Base-by-base conservation (phyloP, 2,113 vertebrate genomes). In the Empidonax traillii region DNA sequence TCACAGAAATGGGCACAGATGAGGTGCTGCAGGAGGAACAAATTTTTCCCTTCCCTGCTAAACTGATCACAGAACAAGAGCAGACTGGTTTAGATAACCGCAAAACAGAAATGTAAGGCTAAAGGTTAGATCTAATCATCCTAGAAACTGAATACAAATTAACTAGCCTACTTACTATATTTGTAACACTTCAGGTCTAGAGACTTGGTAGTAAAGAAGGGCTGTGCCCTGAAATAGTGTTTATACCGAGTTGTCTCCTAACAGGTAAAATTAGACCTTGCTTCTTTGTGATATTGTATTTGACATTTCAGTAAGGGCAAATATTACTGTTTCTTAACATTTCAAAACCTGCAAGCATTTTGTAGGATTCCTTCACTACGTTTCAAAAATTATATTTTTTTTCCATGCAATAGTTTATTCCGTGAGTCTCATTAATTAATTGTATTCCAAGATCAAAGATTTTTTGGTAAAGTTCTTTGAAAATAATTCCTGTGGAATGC, bases 111-210 rank as follows among this genome's bases (percentile, higher is more conserved):
- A 69, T 24, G 27, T 73, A 91, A 90, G 53, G 67, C 63, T 90
- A 95, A 92, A 90, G 75, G 67, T 85, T 90, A 46, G n/a, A 66
- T 69, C 75, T 83, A 91, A 91, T 90, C 62, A 88, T 49, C 25
- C 53, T 58, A 49, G 28, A 83, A 88, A 88, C 12, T 3, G n/a
- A 85, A 85, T 62, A 62, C 37, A 95, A 93, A 92, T 93, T 80
- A 91, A 61, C 58, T 85, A 93, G 31, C 71, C 78, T 83, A 87
- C 49, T 93, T 90, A 87, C 49, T 96, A 73, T 80, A 58, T 93
- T 93, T 79, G 49, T 73, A 69, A 58, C 33, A 76, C 66, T 46
- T 67, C 10, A 39, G 28, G 72, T 76, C 51, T 66, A 39, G n/a
- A 90, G 31, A 67, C 79, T 79, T 0, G 0, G 22, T 41, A 44